Conservation (phyloP, 2,888 invertebrate genomes). For the Maniola hyperantus region DNA sequence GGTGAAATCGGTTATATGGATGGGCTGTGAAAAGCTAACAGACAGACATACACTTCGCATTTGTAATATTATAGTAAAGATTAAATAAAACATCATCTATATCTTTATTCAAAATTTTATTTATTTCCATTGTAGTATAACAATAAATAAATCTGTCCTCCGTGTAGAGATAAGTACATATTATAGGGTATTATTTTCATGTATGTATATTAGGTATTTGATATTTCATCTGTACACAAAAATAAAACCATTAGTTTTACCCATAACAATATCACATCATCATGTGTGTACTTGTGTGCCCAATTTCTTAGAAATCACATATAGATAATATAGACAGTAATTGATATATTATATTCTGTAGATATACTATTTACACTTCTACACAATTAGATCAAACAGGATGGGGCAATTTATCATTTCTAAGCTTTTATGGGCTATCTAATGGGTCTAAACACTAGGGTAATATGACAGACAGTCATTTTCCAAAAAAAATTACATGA, state of each 20-base stretch:
- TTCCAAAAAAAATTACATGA: conserved; percentile 2
- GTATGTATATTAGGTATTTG: conserved; percentile 57
- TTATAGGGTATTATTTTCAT: conserved; percentile 48
- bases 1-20: too few species aligned
- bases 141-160: conserved; percentile 79
- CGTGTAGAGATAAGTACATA: conserved; percentile 66
- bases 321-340: conserved; percentile 24
- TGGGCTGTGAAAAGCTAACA: too few species aligned
- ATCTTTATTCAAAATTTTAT: conserved; percentile 79
- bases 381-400: conserved; percentile 33
- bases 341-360: conserved; percentile 27
- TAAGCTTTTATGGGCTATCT: conserved; percentile 27
- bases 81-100: conserved; percentile 37
- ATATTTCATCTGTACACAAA: conserved; percentile 71
- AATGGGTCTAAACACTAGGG: conserved; percentile 30
- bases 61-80: not conserved
- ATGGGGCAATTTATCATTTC: conserved; percentile 33
- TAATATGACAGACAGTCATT: conserved; percentile 22
- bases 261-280: conserved; percentile 75
- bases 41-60: too few species aligned
- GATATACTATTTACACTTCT: conserved; percentile 31
- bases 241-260: conserved; percentile 74
- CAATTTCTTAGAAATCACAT: conserved; percentile 59
- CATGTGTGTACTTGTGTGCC: conserved; percentile 76
- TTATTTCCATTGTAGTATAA: conserved; percentile 74